Percentiles rank a stretch among this genome's conserved stretches.
These are phyloP conservation scores for Gadus macrocephalus DNA, from an alignment of 2,113 vertebrate species.

Conservation along the genomic window DNA sequence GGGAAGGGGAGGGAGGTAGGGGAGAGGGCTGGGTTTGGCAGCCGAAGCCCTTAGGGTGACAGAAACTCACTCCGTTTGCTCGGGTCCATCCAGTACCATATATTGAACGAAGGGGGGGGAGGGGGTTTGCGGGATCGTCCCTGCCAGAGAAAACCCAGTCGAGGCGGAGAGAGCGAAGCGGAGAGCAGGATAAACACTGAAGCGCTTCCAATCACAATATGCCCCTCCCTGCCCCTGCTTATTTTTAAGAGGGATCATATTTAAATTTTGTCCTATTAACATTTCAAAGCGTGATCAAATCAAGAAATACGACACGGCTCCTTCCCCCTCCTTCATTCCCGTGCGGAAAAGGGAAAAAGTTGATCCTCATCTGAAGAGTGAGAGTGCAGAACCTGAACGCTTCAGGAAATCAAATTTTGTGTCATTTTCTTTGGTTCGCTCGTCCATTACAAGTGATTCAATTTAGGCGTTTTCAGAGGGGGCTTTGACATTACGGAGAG, in stretches of 20 bases:
- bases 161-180: constrained; percentile 26
- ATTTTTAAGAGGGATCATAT: constrained; percentile 55
- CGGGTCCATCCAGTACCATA: constrained; percentile 30
- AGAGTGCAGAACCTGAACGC: constrained; percentile 29
- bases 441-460: constrained; percentile 40
- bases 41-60: constrained; percentile 47
- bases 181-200: constrained; percentile 59
- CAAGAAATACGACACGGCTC: constrained; percentile 25
- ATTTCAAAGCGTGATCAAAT: constrained; percentile 63
- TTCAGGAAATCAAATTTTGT: constrained; percentile 56
- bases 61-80: constrained; percentile 54
- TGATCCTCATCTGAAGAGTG: constrained; percentile 23
- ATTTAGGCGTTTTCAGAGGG: constrained; percentile 29
- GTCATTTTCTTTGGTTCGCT: constrained; percentile 10
- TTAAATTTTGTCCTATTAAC: constrained; percentile 57
- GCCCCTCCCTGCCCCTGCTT: constrained; percentile 47
- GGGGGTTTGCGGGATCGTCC: constrained; percentile 9
- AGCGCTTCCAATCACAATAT: constrained; percentile 69
- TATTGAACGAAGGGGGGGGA: constrained; percentile 32
- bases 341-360: constrained; percentile 16
- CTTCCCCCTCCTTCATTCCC: constrained; percentile 13
- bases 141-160: constrained; percentile 59
- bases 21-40: constrained; percentile 40
- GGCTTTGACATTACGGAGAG: constrained; percentile 43
- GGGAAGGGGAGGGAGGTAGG: constrained; percentile 36